These are phyloP conservation scores for Tenualosa ilisha DNA, from an alignment of 2,797 vertebrate species.

Conservation along the genomic window DNA sequence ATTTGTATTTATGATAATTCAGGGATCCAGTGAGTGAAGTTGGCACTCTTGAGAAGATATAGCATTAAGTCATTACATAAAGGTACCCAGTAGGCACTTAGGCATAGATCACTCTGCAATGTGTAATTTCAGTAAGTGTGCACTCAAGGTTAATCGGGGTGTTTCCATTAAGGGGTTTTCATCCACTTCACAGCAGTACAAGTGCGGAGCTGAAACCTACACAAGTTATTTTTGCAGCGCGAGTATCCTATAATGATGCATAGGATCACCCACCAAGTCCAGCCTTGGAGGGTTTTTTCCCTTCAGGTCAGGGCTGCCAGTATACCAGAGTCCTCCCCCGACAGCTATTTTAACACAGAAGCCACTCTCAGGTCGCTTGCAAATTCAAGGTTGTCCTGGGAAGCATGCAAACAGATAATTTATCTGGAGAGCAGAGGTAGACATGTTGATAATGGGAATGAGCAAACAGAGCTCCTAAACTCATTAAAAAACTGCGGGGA, in stretches of 20 bases:
- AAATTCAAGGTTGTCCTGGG: conserved; percentile 44
- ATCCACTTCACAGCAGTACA: conserved; percentile 47
- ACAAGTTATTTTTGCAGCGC: conserved; percentile 17
- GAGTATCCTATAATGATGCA: conserved; percentile 16
- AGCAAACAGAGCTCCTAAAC: conserved; percentile 58
- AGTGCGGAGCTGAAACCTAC: conserved; percentile 27
- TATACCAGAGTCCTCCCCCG: conserved; percentile 27
- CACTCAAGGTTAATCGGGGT: conserved; percentile 46
- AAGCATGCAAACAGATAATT: conserved; percentile 56
- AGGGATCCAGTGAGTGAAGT: neutral
- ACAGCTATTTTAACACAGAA: conserved; percentile 56
- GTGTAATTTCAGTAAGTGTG: conserved; percentile 40
- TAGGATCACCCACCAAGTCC: neutral
- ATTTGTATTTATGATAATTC: neutral
- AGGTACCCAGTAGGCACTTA: neutral
- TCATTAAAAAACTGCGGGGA: conserved; percentile 66
- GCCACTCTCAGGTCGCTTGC: conserved; percentile 51
- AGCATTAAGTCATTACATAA: neutral
- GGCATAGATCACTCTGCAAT: conserved; percentile 20
- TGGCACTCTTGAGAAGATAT: neutral
- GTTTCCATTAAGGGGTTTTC: conserved; percentile 52
- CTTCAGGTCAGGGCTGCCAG: neutral
- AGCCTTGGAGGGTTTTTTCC: neutral
- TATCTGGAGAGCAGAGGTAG: conserved; percentile 56
- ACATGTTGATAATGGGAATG: conserved; percentile 60